A percentile compares a stretch with the other conserved stretches of the same genome.
Evolutionary conservation across 2,113 vertebrate species (phyloP).

Genomic region (Dendrocopos noguchii): DNA sequence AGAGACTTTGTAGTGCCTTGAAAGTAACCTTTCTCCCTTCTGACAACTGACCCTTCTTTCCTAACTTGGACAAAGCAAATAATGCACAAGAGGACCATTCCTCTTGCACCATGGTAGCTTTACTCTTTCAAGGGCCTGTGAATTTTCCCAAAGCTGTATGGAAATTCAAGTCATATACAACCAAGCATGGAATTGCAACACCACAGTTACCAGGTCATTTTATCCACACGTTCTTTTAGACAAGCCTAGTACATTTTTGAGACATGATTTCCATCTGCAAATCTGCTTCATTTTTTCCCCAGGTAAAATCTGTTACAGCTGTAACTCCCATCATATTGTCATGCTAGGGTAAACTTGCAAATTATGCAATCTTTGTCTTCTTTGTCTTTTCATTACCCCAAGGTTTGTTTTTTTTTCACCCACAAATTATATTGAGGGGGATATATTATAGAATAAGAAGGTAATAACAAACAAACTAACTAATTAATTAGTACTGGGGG

Average conservation of each 20-base stretch:
- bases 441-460: not conserved
- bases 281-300: not conserved
- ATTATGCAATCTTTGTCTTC: not conserved
- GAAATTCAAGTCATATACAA: not conserved
- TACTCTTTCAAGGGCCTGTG: not conserved
- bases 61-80: not conserved
- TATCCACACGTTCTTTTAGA: not conserved
- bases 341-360: not conserved
- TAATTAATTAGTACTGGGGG: not conserved
- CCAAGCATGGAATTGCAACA: not conserved
- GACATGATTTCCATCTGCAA: conserved; percentile 20
- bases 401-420: not conserved
- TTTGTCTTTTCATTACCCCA: not conserved
- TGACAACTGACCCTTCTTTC: not conserved
- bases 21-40: not conserved
- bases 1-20: not conserved
- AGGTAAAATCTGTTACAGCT: conserved; percentile 22
- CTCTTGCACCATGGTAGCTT: not conserved
- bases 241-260: conserved; percentile 16
- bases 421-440: not conserved
- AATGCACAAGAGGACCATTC: not conserved
- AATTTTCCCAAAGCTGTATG: not conserved
- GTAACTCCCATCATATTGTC: not conserved
- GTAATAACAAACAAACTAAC: not conserved
- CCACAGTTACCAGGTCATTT: not conserved